Conservation (phyloP, 1,140 invertebrate species). For the Drosophila funebris region DNA sequence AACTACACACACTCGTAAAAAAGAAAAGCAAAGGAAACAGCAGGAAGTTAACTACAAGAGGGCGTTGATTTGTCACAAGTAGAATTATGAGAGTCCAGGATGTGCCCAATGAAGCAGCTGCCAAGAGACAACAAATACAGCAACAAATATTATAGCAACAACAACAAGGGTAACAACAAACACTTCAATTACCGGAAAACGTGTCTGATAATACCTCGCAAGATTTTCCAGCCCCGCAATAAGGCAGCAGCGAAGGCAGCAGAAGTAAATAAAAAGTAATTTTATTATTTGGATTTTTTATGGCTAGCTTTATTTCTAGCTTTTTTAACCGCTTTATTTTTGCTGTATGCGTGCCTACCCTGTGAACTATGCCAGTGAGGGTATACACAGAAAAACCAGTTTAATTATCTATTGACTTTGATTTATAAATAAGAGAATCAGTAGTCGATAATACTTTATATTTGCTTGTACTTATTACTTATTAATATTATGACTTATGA, state of each 20-base stretch:
- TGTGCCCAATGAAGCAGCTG: slow-evolving; percentile 57
- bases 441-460: too few relatives aligned
- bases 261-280: slow-evolving; percentile 74
- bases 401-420: not conserved
- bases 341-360: slow-evolving; percentile 2
- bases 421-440: too few relatives aligned
- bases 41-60: slow-evolving; percentile 76
- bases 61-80: slow-evolving; percentile 80
- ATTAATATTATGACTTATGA: too few relatives aligned
- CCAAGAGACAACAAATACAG: slow-evolving; percentile 42
- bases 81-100: slow-evolving; percentile 68
- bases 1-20: slow-evolving; percentile 70
- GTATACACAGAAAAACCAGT: not conserved
- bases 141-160: slow-evolving; percentile 10
- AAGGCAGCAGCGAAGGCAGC: not conserved
- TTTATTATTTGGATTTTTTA: slow-evolving; percentile 72
- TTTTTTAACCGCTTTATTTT: slow-evolving; percentile 24
- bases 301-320: slow-evolving; percentile 12
- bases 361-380: not conserved
- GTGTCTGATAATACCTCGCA: slow-evolving; percentile 71
- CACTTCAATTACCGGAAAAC: slow-evolving; percentile 81
- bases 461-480: too few relatives aligned
- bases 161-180: slow-evolving; percentile 44
- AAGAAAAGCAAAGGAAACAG: slow-evolving; percentile 19
- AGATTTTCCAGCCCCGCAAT: slow-evolving; percentile 29